Evolutionary conservation across 2,797 vertebrate species (phyloP), one percentile per base, ranked within the genome.

Genomic region (Epinephelus malabaricus): DNA sequence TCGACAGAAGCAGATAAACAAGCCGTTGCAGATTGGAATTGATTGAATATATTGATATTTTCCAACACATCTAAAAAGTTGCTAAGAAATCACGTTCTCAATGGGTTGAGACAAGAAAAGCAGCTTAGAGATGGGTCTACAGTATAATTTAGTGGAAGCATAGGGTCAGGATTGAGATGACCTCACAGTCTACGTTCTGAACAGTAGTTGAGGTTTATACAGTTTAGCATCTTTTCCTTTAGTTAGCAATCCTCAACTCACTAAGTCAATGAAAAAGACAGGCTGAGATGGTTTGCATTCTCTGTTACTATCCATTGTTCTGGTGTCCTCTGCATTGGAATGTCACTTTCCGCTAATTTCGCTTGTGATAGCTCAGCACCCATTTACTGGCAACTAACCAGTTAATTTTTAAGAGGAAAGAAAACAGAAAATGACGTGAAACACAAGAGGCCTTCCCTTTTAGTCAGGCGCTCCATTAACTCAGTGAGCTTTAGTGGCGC

Each of bases 11-110:
- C 40, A 46, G 60, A 70, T 68, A 73, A 83, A 85, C 64, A 82
- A 86, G 50, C 51, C 12, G 18, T 23, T 17, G 27, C 73, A 69
- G 63, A 82, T 75, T 78, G 83, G 40, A 81, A 86, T 83, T 45
- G 69, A 90, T 68, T 6, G 21, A 47, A 73, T 40, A 7, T 84
- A 86, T 86, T 73, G 83, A 86, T 81, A 59, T 87, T 84, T 86
- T 79, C 63, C n/a, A n/a, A 49, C 27, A 11, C n/a, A 45, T 54
- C 45, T 51, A 30, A 43, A 69, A 10, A 7, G 49, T 40, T 77
- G 34, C 63, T 7, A 51, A 65, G 19, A 81, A 82, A 59, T 75
- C 4, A 18, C 6, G 5, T 19, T 67, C 78, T 81, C 43, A 21
- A 47, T 59, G 47, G 2, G 2, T 73, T 82, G 45, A 56, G 51